phyloP scores from a whole-genome alignment of 1,140 invertebrate genomes.

The Scaptomyza graminum region DNA sequence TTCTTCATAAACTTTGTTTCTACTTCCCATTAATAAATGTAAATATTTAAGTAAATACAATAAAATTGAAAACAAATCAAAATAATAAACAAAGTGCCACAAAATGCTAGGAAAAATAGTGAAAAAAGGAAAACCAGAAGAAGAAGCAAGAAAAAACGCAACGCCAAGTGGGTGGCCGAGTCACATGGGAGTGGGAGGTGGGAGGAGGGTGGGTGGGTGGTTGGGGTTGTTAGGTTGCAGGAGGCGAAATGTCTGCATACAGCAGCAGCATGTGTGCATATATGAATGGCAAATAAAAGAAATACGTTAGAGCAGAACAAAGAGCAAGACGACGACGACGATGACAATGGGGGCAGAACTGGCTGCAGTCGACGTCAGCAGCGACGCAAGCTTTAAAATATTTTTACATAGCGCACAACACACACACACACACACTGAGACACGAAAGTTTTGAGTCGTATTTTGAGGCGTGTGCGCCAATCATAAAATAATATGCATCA shows the following conservation, averaged over 20 bases:
- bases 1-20: not conserved
- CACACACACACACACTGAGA: slow-evolving; percentile 17
- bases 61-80: slow-evolving; percentile 60
- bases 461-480: slow-evolving; percentile 66
- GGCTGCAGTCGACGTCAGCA: slow-evolving; percentile 65
- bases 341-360: not conserved
- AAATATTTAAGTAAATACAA: slow-evolving; percentile 8
- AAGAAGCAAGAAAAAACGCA: slow-evolving; percentile 12
- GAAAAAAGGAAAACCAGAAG: slow-evolving; percentile 21
- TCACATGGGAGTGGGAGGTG: not conserved
- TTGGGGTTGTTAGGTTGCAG: too few species aligned
- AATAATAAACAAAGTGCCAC: slow-evolving; percentile 47
- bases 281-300: slow-evolving; percentile 77
- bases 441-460: slow-evolving; percentile 53
- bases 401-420: slow-evolving; percentile 70
- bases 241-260: slow-evolving; percentile 9
- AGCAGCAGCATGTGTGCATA: slow-evolving; percentile 71
- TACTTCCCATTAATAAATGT: slow-evolving; percentile 3
- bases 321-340: slow-evolving; percentile 59
- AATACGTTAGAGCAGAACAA: slow-evolving; percentile 64
- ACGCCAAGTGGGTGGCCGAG: slow-evolving; percentile 55
- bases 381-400: slow-evolving; percentile 76
- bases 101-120: not conserved
- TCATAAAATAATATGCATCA: slow-evolving; percentile 82
- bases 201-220: not conserved